phyloP scores from a whole-genome alignment of 1,140 invertebrate species.

The Himalopsyche phryganea region DNA sequence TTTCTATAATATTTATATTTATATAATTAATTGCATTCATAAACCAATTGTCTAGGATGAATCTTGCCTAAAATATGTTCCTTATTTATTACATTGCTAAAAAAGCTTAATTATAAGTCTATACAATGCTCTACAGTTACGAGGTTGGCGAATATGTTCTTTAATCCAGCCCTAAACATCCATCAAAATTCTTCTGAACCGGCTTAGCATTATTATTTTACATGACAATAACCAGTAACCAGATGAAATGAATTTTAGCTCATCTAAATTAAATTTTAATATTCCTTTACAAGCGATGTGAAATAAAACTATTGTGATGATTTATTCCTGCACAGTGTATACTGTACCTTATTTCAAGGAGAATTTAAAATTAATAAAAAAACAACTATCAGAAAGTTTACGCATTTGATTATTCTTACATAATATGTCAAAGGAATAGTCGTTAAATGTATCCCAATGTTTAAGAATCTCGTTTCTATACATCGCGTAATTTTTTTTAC shows the following conservation, averaged over 20 bases:
- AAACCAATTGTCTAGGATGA: conserved; percentile 30
- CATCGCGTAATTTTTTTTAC: no score
- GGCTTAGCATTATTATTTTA: background rate
- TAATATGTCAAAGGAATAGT: no score
- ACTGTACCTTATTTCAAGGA: no score
- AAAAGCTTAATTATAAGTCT: conserved; percentile 32
- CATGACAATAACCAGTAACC: background rate
- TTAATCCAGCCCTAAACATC: no score
- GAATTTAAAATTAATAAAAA: no score
- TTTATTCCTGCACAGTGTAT: no score
- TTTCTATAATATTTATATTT: conserved; percentile 25
- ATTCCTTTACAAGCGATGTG: no score
- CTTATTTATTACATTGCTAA: conserved; percentile 28
- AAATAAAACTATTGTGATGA: no score
- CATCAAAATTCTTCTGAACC: background rate
- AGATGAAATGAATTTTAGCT: conserved; percentile 1
- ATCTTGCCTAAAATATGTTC: conserved; percentile 30
- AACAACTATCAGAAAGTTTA: no score
- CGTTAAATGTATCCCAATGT: no score
- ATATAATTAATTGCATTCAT: conserved; percentile 31
- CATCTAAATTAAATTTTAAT: background rate
- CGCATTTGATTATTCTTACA: no score
- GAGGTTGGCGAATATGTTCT: background rate
- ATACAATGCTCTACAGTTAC: conserved; percentile 22
- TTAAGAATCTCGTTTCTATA: no score